A percentile compares a stretch with the other conserved stretches of the same genome.
Conservation (phyloP, 2,888 invertebrate species). For the Chirona hameri region DNA sequence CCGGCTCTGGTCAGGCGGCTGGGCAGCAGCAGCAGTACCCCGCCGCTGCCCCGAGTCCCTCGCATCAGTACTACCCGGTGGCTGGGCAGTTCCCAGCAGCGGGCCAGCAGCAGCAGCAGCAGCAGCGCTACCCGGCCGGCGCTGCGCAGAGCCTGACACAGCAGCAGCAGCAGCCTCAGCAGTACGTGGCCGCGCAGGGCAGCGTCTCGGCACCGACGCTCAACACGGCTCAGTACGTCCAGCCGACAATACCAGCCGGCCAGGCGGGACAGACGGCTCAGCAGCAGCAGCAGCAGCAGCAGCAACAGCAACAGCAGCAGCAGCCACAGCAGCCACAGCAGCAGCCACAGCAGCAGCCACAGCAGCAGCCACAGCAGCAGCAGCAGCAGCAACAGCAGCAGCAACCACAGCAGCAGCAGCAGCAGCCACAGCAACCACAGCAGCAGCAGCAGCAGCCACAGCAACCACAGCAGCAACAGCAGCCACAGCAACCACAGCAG, state of each 20-base stretch:
- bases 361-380: not conserved
- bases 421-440: too few species aligned
- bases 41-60: not conserved
- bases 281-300: not conserved
- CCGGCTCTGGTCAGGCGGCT: not conserved
- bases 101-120: not conserved
- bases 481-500: not conserved
- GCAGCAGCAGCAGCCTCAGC: not conserved
- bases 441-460: not conserved
- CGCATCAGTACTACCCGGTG: not conserved
- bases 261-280: too few species aligned
- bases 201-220: not conserved
- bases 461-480: not conserved
- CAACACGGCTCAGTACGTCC: slow-evolving; percentile 7
- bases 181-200: not conserved
- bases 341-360: not conserved
- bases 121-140: not conserved
- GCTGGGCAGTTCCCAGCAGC: not conserved
- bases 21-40: not conserved
- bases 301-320: not conserved
- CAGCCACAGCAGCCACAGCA: not conserved
- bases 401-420: too few species aligned
- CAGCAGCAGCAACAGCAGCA: not conserved
- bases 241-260: not conserved
- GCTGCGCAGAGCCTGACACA: not conserved